Evolutionary conservation across 53 echinoderm and acorn worm species (phyloP), one percentile per base, ranked within the genome.

Genomic region (Glandiceps talaboti): DNA sequence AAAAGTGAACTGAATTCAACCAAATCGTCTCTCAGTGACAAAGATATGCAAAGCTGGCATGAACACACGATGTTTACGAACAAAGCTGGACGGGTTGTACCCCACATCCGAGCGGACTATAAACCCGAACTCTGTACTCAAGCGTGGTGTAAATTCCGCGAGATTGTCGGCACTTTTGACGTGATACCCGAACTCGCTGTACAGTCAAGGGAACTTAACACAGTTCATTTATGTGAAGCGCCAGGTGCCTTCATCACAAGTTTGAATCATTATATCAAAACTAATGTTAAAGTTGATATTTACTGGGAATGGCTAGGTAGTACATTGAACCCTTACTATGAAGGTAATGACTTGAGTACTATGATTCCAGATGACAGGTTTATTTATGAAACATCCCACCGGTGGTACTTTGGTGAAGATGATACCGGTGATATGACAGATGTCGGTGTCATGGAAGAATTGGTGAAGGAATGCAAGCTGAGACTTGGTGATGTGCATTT

Each of bases 101-200:
- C 83, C 1, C 82, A 85, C 28, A 85, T 93, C 20, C 84, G 82
- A 0, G 77, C 33, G 29, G 75, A 85, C 29, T 83, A 78, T 31
- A 81, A 85, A 14, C 84, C 86, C 1, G 97, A 97, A 81, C 91
- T 97, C 12, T 91, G 93, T 64, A 97, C 97, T 0, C 97, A 97
- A 79, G 97, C 97, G 0, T 97, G 93, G 97, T 93, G 93, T 80
- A 93, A 97, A 79, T 97, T 97, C 31, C 87, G 91, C 78, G 97
- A 97, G 81, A 90, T 97, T 32, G 29, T 92, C 28, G 82, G 79
- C 0, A 76, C 81, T 27, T 92, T 82, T 73, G 77, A 73, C 20
- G 29, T 92, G 29, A 74, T 92, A 29, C 87, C 87, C 33, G 78
- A 30, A 26, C 74, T 29, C 10, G 33, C 83, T 20, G 33, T 76